These are phyloP conservation scores for Camarhynchus parvulus DNA, from an alignment of 2,113 vertebrate species.

Conservation along the genomic window DNA sequence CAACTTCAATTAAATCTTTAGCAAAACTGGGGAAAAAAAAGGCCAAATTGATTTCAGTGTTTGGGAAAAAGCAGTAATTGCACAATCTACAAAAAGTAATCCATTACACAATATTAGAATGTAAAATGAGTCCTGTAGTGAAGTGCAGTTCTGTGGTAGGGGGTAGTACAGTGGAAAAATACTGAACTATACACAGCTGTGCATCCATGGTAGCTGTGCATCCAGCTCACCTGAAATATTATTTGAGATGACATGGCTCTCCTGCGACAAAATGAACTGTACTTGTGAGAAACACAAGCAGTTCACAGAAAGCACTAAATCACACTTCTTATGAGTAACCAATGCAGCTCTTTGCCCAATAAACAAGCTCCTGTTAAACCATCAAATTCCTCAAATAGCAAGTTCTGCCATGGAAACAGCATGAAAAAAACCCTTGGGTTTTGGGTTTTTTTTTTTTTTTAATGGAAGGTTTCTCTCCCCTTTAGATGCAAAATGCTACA, in stretches of 20 bases:
- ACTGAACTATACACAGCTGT: not conserved
- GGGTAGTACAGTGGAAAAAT: not conserved
- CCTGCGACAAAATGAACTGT: not conserved
- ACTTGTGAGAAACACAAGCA: not conserved
- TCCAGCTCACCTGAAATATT: not conserved
- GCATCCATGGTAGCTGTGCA: not conserved
- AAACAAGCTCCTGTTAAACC: constrained; percentile 6
- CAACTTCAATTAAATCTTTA: not conserved
- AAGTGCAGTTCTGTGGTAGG: not conserved
- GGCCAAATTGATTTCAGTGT: not conserved
- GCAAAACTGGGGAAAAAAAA: not conserved
- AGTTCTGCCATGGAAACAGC: constrained; percentile 20
- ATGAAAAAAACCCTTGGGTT: not conserved
- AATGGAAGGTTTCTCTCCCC: not conserved
- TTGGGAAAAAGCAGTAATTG: not conserved
- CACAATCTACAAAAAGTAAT: not conserved
- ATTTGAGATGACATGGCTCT: not conserved
- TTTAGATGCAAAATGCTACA: not conserved
- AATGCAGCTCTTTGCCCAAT: not conserved
- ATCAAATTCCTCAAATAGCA: not conserved
- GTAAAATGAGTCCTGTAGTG: not conserved
- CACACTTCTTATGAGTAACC: not conserved
- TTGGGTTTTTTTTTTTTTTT: not conserved
- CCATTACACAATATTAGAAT: not conserved
- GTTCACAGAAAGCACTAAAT: not conserved